Base-by-base conservation (phyloP, 2,797 vertebrate genomes). In the Fundulus diaphanus region DNA sequence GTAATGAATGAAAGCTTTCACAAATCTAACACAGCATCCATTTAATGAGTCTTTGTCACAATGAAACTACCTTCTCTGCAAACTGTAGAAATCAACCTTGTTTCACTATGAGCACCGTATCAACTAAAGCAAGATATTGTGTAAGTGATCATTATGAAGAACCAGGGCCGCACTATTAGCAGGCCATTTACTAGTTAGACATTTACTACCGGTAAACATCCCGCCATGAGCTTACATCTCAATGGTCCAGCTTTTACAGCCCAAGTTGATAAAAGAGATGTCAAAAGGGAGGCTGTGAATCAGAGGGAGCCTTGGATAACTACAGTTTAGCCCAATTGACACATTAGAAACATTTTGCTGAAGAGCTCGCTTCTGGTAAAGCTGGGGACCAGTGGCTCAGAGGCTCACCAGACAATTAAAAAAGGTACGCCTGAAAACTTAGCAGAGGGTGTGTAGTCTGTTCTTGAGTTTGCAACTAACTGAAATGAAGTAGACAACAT, bases 301-400 rank as follows among this genome's bases (percentile, higher is more conserved):
- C 86, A 88, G 74, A 79, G 82, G 77, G 81, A 85, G 82, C 83
- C 76, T 37, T 31, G n/a, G 87, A 87, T 90, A 94, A 89, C 90
- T 92, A 85, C 90, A 92, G 90, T 89, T 88, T 92, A 94, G 89
- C 88, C 86, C 90, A 88, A 90, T 76, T 90, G 80, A 92, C 92
- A 89, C 79, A 76, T 78, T 65, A 84, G 68, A 75, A 83, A 89
- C 81, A 85, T 77, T 91, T 90, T 84, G 70, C 75, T 77, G 72
- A 92, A 84, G 56, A 76, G 73, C 86, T 87, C 66, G 71, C 35
- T 76, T 85, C 73, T 78, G 81, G 68, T 68, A 56, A 73, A 59
- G 68, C 66, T 52, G 48, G 24, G 22, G 57, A 77, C 79, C 70
- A 77, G 57, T 16, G 57, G 48, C 66, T 74, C 54, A 78, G 46